These are phyloP conservation scores for Crax fasciolata DNA, from an alignment of 2,797 vertebrate genomes.

Conservation along the genomic window DNA sequence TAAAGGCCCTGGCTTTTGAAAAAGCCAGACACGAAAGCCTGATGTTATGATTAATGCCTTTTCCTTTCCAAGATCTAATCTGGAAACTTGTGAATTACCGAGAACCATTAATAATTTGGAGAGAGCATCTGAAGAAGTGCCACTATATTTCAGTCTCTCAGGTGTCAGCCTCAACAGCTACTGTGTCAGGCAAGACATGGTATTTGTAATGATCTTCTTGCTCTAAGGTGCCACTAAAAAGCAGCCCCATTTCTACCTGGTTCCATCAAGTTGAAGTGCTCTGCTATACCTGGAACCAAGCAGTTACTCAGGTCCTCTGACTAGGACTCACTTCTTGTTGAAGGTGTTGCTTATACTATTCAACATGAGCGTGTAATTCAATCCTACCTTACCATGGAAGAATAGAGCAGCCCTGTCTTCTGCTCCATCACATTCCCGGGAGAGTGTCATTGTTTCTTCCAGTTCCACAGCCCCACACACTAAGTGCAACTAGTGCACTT, in stretches of 20 bases:
- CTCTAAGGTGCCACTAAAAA: background rate
- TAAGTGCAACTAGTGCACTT: background rate
- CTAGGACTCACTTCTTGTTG: background rate
- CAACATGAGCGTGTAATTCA: background rate
- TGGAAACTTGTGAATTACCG: background rate
- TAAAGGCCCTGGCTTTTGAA: background rate
- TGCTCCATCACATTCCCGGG: background rate
- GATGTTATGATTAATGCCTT: background rate
- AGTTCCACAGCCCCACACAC: background rate
- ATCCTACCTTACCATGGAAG: accelerated
- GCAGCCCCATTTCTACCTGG: background rate
- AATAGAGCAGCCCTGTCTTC: background rate
- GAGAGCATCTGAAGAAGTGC: background rate
- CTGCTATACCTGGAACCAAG: background rate
- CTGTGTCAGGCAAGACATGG: background rate
- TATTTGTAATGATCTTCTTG: background rate
- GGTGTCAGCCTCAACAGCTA: background rate
- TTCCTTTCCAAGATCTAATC: background rate
- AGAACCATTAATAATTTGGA: background rate
- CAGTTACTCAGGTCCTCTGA: background rate
- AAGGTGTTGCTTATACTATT: background rate
- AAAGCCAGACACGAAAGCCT: conserved; percentile 5
- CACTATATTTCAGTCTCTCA: background rate
- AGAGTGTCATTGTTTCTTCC: background rate
- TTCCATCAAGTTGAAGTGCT: background rate